These are phyloP conservation scores for Clistopyga incitator DNA, from an alignment of 2,888 invertebrate species.

Conservation along the genomic window DNA sequence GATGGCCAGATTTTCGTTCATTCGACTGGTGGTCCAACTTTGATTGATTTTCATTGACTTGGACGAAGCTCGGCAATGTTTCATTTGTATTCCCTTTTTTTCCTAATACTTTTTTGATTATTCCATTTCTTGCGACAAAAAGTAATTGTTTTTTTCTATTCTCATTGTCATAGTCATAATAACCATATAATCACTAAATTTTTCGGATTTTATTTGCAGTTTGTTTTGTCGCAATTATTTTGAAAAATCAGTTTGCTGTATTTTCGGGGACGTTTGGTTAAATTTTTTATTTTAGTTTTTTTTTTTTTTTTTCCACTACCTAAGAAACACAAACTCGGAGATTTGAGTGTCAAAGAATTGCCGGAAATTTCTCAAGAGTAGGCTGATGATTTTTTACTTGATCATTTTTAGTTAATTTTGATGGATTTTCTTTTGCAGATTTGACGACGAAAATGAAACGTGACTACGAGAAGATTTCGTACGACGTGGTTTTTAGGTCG, in stretches of 20 bases:
- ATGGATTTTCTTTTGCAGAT: neutral
- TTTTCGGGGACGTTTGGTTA: neutral
- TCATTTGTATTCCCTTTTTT: neutral
- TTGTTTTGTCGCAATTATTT: neutral
- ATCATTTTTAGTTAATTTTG: neutral
- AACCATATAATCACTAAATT: neutral
- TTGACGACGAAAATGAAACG: slow-evolving; percentile 13
- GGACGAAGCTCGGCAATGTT: slow-evolving; percentile 8
- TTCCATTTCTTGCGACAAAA: neutral
- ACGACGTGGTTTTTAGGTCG: slow-evolving; percentile 28
- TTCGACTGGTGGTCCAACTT: neutral
- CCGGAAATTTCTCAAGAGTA: neutral
- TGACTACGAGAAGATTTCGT: slow-evolving; percentile 28
- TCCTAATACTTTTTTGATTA: neutral
- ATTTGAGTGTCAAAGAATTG: neutral
- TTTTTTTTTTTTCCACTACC: neutral
- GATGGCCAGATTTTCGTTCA: slow-evolving; percentile 18
- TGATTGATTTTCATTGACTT: slow-evolving; percentile 32
- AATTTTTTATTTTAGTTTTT: too few relatives aligned
- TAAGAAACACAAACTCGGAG: neutral
- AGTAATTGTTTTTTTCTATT: neutral
- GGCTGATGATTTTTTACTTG: neutral
- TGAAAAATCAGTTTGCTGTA: neutral
- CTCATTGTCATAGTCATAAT: neutral
- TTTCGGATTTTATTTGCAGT: neutral